A percentile compares a stretch with the other conserved stretches of the same genome.
Conservation (phyloP, 53 echinoderm and acorn worm species). For the Arbacia lixula region DNA sequence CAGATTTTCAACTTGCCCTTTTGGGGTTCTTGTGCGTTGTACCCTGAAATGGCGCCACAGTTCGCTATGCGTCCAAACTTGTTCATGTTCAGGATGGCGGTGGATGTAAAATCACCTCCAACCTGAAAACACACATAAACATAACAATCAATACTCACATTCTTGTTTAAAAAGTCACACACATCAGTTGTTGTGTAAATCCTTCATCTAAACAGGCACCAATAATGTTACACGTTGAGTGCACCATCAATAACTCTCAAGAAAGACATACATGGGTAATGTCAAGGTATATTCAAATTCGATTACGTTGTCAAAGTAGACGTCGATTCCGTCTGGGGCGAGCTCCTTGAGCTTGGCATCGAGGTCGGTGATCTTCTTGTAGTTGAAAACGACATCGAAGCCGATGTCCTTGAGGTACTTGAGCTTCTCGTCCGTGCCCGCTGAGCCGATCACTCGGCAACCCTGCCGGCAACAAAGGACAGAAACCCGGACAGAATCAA, state of each 20-base stretch:
- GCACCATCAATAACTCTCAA: too few relatives aligned
- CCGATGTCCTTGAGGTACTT: conserved; percentile 71
- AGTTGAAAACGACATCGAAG: conserved; percentile 88
- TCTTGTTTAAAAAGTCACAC: too few relatives aligned
- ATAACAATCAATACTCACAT: not conserved
- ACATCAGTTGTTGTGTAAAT: too few relatives aligned
- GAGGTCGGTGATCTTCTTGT: conserved; percentile 77
- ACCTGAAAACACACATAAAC: conserved; percentile 59
- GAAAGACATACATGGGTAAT: too few relatives aligned
- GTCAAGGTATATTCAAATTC: too few relatives aligned
- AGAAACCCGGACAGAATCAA: too few relatives aligned
- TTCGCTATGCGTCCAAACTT: conserved; percentile 58
- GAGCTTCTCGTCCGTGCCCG: conserved; percentile 59
- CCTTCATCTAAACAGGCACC: too few relatives aligned
- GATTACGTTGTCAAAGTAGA: conserved; percentile 92
- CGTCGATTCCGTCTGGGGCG: conserved; percentile 84
- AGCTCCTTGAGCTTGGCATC: conserved; percentile 71
- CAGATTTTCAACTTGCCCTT: too few relatives aligned
- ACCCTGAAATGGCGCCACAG: conserved; percentile 82
- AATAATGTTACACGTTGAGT: too few relatives aligned
- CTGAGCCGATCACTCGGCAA: conserved; percentile 68
- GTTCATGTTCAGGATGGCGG: conserved; percentile 71
- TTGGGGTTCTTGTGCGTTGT: conserved; percentile 52
- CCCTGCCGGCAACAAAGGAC: conserved; percentile 43
- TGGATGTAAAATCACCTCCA: conserved; percentile 78